Evolutionary conservation across 2,888 invertebrate genomes (phyloP).

Genomic region (Lampropteryx suffumata): DNA sequence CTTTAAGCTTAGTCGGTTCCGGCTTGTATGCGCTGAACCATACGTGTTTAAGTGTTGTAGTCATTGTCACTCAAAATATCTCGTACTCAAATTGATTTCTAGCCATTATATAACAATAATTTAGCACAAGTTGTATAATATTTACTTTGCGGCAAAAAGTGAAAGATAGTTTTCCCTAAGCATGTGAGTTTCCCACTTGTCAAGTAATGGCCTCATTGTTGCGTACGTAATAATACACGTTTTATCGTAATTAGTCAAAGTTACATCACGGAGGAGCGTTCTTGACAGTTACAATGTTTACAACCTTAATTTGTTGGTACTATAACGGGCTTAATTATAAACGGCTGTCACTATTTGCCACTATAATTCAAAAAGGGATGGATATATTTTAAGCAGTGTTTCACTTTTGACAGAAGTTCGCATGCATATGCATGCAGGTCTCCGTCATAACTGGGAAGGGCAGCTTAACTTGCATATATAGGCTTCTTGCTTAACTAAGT

Average conservation of each 20-base stretch:
- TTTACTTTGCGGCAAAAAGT: conserved; percentile 45
- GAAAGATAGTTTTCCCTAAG: conserved; percentile 42
- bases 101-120: conserved; percentile 10
- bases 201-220: conserved; percentile 36
- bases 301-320: neutral
- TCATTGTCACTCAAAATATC: neutral
- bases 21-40: no score
- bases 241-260: conserved; percentile 20
- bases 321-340: no score
- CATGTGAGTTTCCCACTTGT: conserved; percentile 45
- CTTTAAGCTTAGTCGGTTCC: no score
- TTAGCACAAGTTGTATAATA: conserved; percentile 33
- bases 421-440: no score
- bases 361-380: no score
- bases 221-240: conserved; percentile 16
- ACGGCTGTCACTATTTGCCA: no score
- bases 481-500: no score
- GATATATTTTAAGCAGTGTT: no score
- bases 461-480: no score
- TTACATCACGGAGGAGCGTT: conserved; percentile 15
- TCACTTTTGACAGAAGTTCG: no score
- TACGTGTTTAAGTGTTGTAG: neutral
- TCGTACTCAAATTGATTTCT: conserved; percentile 6
- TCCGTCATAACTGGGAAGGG: no score
- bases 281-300: neutral